Percentiles rank a stretch among this genome's conserved stretches.
phyloP scores from a whole-genome alignment of 2,888 invertebrate species.

The Branchellion lobata region DNA sequence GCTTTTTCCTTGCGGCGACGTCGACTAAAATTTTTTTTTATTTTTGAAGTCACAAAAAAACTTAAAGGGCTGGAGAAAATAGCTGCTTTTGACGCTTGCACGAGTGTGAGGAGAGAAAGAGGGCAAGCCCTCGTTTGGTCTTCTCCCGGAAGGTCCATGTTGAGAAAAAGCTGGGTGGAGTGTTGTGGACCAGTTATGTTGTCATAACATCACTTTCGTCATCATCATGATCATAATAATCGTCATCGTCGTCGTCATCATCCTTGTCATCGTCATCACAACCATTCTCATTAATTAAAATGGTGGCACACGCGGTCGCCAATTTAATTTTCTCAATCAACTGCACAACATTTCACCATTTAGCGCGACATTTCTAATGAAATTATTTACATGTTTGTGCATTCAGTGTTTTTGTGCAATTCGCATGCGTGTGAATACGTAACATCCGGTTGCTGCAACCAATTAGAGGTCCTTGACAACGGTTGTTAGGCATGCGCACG shows the following conservation, averaged over 20 bases:
- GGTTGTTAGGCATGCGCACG: slow-evolving; percentile 6
- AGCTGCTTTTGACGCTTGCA: too few species aligned
- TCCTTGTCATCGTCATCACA: background rate
- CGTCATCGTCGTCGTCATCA: slow-evolving; percentile 1
- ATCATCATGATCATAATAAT: slow-evolving; percentile 1
- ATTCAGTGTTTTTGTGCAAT: background rate
- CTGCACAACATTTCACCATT: background rate
- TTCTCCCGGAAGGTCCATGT: too few species aligned
- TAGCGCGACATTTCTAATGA: background rate
- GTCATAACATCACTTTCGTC: too few species aligned
- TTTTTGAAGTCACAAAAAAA: too few species aligned
- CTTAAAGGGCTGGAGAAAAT: too few species aligned
- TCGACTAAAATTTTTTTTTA: too few species aligned
- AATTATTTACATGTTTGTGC: background rate
- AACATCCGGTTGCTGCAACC: background rate
- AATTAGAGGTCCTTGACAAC: background rate
- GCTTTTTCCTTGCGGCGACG: too few species aligned
- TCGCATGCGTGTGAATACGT: background rate
- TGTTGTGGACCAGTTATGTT: too few species aligned
- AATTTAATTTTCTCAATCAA: background rate
- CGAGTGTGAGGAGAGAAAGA: too few species aligned
- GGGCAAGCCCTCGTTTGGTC: too few species aligned
- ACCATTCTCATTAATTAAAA: background rate
- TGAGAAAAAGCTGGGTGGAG: too few species aligned
- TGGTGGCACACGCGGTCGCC: too few species aligned